Percentiles rank a stretch among this genome's conserved stretches.
Conservation (phyloP, 92 coral and sea anemone genomes). For the Palythoa grandiflora region DNA sequence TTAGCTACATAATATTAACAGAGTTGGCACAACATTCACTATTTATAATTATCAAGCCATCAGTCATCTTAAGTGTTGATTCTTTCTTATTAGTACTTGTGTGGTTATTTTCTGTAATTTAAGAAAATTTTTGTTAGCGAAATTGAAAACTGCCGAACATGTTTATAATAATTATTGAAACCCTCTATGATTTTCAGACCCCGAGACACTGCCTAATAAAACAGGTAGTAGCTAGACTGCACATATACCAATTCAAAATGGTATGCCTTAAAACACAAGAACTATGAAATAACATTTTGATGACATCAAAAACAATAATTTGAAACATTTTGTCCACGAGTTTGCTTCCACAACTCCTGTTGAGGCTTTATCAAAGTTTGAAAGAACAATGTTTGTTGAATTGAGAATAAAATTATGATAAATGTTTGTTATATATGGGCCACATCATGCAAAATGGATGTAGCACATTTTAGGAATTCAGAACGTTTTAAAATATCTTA, state of each 20-base stretch:
- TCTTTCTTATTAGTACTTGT: conserved; percentile 2
- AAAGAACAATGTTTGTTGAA: background rate
- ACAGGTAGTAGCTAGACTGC: conserved; percentile 10
- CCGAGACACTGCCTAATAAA: conserved; percentile 9
- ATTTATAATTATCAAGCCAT: background rate
- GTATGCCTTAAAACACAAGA: conserved; percentile 1
- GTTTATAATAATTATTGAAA: background rate
- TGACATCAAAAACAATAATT: conserved; percentile 5
- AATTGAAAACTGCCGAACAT: background rate
- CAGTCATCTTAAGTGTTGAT: background rate
- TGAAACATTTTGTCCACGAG: conserved; percentile 1
- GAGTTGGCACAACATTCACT: conserved; percentile 1
- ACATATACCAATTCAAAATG: background rate
- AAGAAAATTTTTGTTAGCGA: background rate
- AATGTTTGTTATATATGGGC: conserved; percentile 3
- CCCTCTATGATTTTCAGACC: conserved; percentile 5
- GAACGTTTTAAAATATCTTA: background rate
- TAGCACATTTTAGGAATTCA: background rate
- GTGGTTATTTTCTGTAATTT: conserved; percentile 4
- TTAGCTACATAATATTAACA: conserved; percentile 9
- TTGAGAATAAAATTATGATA: conserved; percentile 1
- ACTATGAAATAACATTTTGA: conserved; percentile 2
- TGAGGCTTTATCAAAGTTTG: background rate
- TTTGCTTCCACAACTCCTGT: conserved; percentile 9
- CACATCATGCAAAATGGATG: background rate